These are phyloP conservation scores for Champsocephalus esox DNA, from an alignment of 2,797 vertebrate genomes.

Conservation along the genomic window DNA sequence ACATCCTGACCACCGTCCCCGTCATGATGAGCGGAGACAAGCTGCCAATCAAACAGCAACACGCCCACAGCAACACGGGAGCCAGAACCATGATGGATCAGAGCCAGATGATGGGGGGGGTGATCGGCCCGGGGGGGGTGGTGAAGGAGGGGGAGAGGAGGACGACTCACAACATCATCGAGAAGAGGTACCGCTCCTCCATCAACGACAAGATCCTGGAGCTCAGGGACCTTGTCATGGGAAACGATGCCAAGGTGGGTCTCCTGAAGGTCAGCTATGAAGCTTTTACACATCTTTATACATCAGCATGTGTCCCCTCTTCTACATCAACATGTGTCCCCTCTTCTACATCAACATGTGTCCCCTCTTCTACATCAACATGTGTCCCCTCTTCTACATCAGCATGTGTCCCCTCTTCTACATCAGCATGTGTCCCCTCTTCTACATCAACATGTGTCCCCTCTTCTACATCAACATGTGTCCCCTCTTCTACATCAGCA, in stretches of 20 bases:
- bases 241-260: constrained; percentile 94
- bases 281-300: no score
- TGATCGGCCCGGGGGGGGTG: constrained; percentile 76
- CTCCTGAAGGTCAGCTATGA: no score
- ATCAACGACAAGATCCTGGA: constrained; percentile 99
- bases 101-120: constrained; percentile 44
- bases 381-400: no score
- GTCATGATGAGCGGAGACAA: constrained; percentile 96
- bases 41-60: constrained; percentile 93
- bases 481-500: no score
- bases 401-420: no score
- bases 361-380: no score
- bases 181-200: constrained; percentile 96
- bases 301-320: no score
- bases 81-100: constrained; percentile 66
- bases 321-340: no score
- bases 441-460: no score
- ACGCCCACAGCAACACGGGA: constrained; percentile 36
- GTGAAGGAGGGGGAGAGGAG: constrained; percentile 95
- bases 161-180: constrained; percentile 98
- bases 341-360: no score
- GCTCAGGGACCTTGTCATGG: constrained; percentile 96
- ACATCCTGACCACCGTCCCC: constrained; percentile 94
- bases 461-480: no score
- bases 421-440: no score